Percentiles rank a stretch among this genome's conserved stretches.
phyloP scores from a whole-genome alignment of 2,888 invertebrate species.

The Onthophagus sagittarius region DNA sequence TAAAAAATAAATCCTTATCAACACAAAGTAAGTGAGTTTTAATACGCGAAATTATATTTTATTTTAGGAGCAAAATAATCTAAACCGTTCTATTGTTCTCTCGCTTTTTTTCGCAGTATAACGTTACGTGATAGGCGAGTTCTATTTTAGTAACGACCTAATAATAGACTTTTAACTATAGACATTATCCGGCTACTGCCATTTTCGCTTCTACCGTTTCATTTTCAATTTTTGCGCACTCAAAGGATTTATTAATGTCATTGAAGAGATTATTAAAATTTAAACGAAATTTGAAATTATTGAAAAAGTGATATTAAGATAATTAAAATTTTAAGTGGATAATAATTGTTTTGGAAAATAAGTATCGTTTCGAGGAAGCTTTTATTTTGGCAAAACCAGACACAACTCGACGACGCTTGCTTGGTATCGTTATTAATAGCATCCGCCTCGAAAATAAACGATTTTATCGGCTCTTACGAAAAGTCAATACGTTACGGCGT shows the following conservation, averaged over 20 bases:
- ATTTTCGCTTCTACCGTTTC: neutral
- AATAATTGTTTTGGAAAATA: too few relatives aligned
- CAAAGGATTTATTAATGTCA: neutral
- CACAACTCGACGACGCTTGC: neutral
- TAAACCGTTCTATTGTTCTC: neutral
- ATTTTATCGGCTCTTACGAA: neutral
- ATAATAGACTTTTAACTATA: neutral
- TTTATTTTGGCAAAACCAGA: neutral
- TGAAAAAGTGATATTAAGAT: too few relatives aligned
- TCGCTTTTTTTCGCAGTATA: neutral
- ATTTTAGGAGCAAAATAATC: neutral
- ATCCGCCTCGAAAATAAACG: neutral
- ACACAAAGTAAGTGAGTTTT: too few relatives aligned
- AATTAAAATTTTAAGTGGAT: too few relatives aligned
- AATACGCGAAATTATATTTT: neutral
- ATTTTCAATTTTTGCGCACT: neutral
- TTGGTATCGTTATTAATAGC: neutral
- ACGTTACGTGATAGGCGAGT: neutral
- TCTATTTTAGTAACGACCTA: neutral
- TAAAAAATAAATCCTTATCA: too few relatives aligned
- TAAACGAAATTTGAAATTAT: too few relatives aligned
- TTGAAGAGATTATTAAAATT: too few relatives aligned
- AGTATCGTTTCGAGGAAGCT: neutral
- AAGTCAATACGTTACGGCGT: neutral
- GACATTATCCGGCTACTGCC: neutral